Evolutionary conservation across 2,113 vertebrate species (phyloP).

Genomic region (Dolichallabes microphthalmus): DNA sequence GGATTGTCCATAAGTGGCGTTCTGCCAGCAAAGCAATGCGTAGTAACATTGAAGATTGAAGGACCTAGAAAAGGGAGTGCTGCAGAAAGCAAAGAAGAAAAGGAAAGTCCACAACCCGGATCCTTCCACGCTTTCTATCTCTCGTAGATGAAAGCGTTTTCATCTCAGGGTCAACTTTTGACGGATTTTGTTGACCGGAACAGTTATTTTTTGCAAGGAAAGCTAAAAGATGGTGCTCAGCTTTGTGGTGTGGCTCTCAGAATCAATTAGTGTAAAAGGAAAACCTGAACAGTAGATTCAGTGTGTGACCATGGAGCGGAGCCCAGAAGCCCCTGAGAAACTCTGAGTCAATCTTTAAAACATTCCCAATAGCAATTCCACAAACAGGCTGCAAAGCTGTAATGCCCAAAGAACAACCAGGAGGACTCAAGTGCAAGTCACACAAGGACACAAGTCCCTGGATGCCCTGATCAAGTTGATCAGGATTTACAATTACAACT

Average conservation of each 20-base stretch:
- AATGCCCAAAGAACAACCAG: neutral
- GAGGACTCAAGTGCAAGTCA: neutral
- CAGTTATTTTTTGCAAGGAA: neutral
- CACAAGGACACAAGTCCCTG: neutral
- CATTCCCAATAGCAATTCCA: neutral
- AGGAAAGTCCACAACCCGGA: neutral
- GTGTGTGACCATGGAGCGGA: neutral
- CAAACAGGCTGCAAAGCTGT: neutral
- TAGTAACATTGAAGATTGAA: neutral
- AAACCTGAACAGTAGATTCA: neutral
- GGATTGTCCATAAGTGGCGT: constrained; percentile 9
- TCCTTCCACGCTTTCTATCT: neutral
- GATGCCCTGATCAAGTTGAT: neutral
- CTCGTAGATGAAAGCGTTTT: neutral
- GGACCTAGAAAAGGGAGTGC: neutral
- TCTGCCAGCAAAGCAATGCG: neutral
- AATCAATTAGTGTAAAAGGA: neutral
- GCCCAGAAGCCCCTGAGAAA: neutral
- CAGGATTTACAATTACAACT: neutral
- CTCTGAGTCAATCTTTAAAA: neutral
- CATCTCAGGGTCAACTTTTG: neutral
- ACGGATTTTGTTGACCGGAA: neutral
- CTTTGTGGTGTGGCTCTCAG: neutral
- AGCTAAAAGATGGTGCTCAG: neutral
- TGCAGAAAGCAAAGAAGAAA: neutral